phyloP scores from a whole-genome alignment of 1,140 invertebrate genomes.

The Philaenus spumarius region DNA sequence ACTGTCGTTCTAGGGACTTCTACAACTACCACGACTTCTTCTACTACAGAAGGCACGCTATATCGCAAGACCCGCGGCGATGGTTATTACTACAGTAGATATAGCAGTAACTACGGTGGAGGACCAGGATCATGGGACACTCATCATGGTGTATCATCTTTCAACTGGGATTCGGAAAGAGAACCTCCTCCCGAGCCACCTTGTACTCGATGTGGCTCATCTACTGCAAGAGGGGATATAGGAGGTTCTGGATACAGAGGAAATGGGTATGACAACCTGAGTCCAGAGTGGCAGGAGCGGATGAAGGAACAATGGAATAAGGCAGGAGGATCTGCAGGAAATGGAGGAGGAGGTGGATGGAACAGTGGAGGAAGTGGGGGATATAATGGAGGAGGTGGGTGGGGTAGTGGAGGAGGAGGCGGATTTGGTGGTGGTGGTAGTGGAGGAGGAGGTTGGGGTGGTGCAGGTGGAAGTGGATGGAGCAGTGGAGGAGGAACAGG shows the following conservation, averaged over 20 bases:
- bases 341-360: conserved; percentile 1
- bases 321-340: conserved; percentile 1
- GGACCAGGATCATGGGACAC: conserved; percentile 20
- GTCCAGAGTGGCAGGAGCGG: conserved; percentile 28
- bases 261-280: conserved; percentile 29
- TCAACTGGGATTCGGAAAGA: conserved; percentile 21
- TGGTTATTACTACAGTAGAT: background rate
- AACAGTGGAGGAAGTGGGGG: background rate
- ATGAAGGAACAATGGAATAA: conserved; percentile 9
- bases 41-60: background rate
- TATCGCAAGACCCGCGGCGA: conserved; percentile 6
- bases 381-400: background rate
- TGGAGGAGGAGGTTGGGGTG: conserved; percentile 2
- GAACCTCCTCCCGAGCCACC: background rate
- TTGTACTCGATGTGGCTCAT: conserved; percentile 2
- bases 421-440: background rate
- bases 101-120: conserved; percentile 7
- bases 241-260: no score
- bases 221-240: background rate
- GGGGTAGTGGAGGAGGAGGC: conserved; percentile 3
- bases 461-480: background rate
- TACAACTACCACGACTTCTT: no score
- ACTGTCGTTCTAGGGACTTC: no score
- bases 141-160: conserved; percentile 20
- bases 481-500: no score